Base-by-base conservation (phyloP, 2,797 vertebrate genomes). In the Chiroxiphia lanceolata region DNA sequence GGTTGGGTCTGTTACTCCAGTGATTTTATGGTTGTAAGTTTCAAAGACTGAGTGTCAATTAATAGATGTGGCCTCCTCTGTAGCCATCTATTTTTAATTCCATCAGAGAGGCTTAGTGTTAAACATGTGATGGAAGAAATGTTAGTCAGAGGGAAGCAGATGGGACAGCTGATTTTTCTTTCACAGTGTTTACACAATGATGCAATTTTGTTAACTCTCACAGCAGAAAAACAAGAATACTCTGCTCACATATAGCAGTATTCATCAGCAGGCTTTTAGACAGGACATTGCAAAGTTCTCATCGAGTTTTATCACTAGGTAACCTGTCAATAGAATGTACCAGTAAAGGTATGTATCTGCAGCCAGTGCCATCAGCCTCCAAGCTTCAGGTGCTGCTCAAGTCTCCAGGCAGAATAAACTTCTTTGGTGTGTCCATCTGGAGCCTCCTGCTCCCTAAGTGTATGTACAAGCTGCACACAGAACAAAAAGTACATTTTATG, bases 81-180 rank as follows among this genome's bases (percentile, higher is more conserved):
- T 56, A 93, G 50, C 42, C 57, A 65, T 45, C 91, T 96, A 95
- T 96, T 96, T 96, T 94, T 93, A 94, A 91, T 77, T 76, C 77
- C 48, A 94, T 82, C 94, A 90, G 51, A 93, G 51, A 88, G 40
- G 77, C 74, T 91, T 86, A 78, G 85, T 44, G 61, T 75, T 90
- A 94, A 96, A 81, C 89, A 94, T 86, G 83, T 89, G 91, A 91
- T 84, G 68, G 77, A 90, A 96, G 63, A 95, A 96, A 91, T 27
- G 56, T 96, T 95, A 97, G 94, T 96, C 94, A 96, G 91, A 90
- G 74, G 80, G 91, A 93, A 90, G 80, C 94, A 95, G 95, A 93
- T 96, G 95, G 96, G 67, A 81, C 26, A 69, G 80, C 87, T 96
- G 96, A 91, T 90, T 95, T 95, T 93, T 93, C 88, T 80, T 94